Percentiles rank a stretch among this genome's conserved stretches.
Conservation (phyloP, 2,797 vertebrate species). For the Sphenodon punctatus region DNA sequence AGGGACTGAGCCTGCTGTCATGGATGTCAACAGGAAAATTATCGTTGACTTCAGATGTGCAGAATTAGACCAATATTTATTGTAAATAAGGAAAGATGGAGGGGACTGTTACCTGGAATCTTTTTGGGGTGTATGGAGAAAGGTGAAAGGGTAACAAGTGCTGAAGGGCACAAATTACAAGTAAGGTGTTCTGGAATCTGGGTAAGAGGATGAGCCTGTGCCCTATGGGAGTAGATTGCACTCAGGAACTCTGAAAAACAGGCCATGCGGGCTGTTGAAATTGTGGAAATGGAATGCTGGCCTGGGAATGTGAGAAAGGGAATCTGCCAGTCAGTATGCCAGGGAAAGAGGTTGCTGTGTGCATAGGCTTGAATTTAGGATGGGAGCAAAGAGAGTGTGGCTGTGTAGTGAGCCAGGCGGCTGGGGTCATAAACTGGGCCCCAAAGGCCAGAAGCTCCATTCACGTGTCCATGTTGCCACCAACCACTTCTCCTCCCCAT, state of each 20-base stretch:
- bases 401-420: too few relatives aligned
- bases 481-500: too few relatives aligned
- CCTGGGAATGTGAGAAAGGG: too few relatives aligned
- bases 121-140: not conserved
- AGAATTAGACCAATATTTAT: too few relatives aligned
- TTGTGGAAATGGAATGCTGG: not conserved
- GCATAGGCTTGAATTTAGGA: not conserved
- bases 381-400: not conserved
- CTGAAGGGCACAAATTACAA: not conserved
- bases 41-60: too few relatives aligned
- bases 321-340: not conserved
- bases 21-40: too few relatives aligned
- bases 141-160: not conserved
- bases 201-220: not conserved
- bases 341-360: not conserved
- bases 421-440: too few relatives aligned
- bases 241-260: not conserved
- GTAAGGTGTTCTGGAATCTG: too few relatives aligned
- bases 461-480: too few relatives aligned
- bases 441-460: too few relatives aligned
- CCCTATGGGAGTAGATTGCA: too few relatives aligned
- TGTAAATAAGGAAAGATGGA: not conserved
- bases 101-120: fast-evolving
- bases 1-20: too few relatives aligned
- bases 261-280: not conserved